These are phyloP conservation scores for Drosophila anceps DNA, from an alignment of 2,888 invertebrate species.

Conservation along the genomic window DNA sequence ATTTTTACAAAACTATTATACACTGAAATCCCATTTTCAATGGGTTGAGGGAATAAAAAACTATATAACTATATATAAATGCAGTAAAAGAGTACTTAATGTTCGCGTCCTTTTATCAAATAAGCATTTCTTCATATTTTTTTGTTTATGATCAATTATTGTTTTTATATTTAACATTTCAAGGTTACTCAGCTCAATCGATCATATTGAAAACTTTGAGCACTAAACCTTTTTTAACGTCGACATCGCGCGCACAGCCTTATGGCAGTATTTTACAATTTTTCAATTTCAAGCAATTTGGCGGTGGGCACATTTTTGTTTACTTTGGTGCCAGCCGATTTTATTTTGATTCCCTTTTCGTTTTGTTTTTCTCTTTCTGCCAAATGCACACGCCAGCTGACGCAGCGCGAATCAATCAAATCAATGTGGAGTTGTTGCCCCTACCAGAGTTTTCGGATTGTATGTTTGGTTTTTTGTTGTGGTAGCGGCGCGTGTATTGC, in stretches of 20 bases:
- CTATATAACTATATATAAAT: no score
- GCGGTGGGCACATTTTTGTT: constrained; percentile 55
- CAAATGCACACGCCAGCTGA: constrained; percentile 66
- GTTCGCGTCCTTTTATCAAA: background rate
- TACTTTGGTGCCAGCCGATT: constrained; percentile 56
- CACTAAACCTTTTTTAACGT: constrained; percentile 26
- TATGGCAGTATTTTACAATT: constrained; percentile 29
- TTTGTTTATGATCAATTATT: background rate
- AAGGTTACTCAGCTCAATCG: constrained; percentile 5
- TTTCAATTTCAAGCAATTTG: constrained; percentile 64
- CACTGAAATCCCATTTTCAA: no score
- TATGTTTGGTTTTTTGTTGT: constrained; percentile 55
- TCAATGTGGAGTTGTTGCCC: constrained; percentile 71
- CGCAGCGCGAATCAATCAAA: constrained; percentile 79
- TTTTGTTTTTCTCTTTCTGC: background rate
- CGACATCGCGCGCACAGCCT: constrained; percentile 1
- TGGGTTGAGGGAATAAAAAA: no score
- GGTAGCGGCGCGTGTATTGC: constrained; percentile 46
- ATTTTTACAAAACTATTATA: no score
- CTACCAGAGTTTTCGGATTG: constrained; percentile 25
- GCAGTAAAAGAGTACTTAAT: no score
- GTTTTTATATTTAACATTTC: background rate
- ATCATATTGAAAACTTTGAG: constrained; percentile 22
- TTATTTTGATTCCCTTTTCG: constrained; percentile 10
- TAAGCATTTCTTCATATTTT: background rate